phyloP scores from a whole-genome alignment of 2,113 vertebrate genomes.

The Tyrannus savana region DNA sequence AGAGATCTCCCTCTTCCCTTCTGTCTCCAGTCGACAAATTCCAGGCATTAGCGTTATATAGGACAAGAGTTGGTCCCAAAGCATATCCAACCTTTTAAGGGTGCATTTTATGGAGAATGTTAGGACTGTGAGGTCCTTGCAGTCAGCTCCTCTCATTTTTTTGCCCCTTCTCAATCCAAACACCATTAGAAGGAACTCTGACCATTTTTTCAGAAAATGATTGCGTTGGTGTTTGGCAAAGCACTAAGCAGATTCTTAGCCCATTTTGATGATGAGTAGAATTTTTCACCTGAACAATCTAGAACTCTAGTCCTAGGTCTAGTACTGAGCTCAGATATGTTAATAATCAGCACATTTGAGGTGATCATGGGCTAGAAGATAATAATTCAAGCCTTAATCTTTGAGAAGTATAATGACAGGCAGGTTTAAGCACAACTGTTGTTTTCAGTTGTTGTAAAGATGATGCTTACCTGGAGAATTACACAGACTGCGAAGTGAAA shows the following conservation, averaged over 20 bases:
- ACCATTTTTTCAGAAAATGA: background rate
- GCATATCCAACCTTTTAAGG: background rate
- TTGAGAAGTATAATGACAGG: background rate
- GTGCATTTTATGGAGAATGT: background rate
- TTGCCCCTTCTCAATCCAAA: background rate
- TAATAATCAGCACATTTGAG: background rate
- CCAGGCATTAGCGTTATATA: background rate
- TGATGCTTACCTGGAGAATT: background rate
- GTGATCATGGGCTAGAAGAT: background rate
- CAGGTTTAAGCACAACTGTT: background rate
- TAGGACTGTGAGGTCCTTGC: background rate
- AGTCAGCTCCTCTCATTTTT: background rate
- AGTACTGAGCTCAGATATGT: background rate
- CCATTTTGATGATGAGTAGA: background rate
- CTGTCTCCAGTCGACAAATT: background rate
- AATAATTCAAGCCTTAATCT: background rate
- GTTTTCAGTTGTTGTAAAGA: background rate
- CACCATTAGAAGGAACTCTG: background rate
- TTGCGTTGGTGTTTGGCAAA: background rate
- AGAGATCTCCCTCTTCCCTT: background rate
- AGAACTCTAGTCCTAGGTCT: background rate
- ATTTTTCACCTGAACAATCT: background rate
- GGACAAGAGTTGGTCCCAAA: background rate
- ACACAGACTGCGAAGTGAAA: background rate
- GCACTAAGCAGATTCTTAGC: background rate